Evolutionary conservation across 2,113 vertebrate species (phyloP).

Genomic region (Merops nubicus): DNA sequence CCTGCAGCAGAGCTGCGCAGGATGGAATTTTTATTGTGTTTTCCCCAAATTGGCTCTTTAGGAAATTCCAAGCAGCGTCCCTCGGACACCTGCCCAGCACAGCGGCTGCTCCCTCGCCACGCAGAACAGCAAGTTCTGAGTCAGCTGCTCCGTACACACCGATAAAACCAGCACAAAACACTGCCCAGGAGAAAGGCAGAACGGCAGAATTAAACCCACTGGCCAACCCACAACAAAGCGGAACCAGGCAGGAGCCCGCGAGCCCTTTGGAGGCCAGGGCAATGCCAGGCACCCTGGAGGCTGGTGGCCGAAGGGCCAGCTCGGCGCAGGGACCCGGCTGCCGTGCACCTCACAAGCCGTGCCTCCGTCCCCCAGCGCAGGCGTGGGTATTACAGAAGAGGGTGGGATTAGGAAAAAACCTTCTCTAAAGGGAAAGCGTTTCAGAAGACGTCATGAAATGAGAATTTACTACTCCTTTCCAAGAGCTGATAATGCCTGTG

Average conservation of each 20-base stretch:
- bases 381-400: neutral
- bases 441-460: conserved; percentile 43
- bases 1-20: neutral
- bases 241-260: neutral
- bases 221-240: neutral
- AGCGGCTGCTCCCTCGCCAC: rapidly evolving
- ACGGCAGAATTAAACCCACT: neutral
- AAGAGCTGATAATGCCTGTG: conserved; percentile 37
- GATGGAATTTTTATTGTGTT: neutral
- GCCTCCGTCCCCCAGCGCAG: neutral
- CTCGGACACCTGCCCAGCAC: neutral
- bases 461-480: conserved; percentile 50
- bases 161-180: neutral
- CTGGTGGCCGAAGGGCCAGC: neutral
- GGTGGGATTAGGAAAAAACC: neutral
- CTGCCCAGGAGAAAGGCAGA: neutral
- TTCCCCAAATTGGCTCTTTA: neutral
- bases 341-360: neutral
- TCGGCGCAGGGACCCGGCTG: neutral
- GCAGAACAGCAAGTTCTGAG: neutral
- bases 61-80: neutral
- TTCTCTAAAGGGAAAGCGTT: conserved; percentile 37
- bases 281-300: neutral
- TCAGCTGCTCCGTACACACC: neutral
- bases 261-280: neutral